Conservation (phyloP, 1,140 invertebrate species). For the Aphelenchoides fujianensis region DNA sequence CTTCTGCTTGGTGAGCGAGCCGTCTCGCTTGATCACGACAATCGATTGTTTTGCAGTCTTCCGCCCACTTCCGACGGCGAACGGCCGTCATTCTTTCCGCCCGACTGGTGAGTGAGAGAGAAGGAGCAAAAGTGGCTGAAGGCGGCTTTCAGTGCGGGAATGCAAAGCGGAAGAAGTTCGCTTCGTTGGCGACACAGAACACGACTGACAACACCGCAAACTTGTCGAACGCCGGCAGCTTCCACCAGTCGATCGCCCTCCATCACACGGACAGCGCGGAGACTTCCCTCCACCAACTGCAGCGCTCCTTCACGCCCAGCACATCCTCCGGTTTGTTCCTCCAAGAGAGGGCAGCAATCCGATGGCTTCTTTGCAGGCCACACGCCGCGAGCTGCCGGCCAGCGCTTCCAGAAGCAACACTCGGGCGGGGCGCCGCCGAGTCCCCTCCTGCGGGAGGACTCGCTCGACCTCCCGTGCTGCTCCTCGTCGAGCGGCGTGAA, state of each 20-base stretch:
- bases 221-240: constrained; percentile 2
- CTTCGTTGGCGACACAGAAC: constrained; percentile 7
- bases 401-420: neutral
- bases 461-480: neutral
- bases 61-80: constrained; percentile 45
- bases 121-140: too few species aligned
- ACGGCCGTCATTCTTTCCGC: constrained; percentile 41
- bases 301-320: neutral
- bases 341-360: too few species aligned
- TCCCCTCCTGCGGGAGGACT: neutral
- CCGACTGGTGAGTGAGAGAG: constrained; percentile 44
- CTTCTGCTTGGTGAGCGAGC: constrained; percentile 29
- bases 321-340: neutral
- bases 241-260: constrained; percentile 6
- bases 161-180: constrained; percentile 36
- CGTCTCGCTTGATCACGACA: neutral
- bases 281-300: neutral
- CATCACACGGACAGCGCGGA: constrained; percentile 12
- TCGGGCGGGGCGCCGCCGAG: neutral
- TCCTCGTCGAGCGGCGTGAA: too few species aligned
- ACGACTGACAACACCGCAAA: constrained; percentile 4
- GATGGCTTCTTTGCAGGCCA: too few species aligned
- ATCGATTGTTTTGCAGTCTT: constrained; percentile 24
- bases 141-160: constrained; percentile 31
- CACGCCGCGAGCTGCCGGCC: neutral